phyloP scores from a whole-genome alignment of 2,113 vertebrate genomes.

The Passer montanus region DNA sequence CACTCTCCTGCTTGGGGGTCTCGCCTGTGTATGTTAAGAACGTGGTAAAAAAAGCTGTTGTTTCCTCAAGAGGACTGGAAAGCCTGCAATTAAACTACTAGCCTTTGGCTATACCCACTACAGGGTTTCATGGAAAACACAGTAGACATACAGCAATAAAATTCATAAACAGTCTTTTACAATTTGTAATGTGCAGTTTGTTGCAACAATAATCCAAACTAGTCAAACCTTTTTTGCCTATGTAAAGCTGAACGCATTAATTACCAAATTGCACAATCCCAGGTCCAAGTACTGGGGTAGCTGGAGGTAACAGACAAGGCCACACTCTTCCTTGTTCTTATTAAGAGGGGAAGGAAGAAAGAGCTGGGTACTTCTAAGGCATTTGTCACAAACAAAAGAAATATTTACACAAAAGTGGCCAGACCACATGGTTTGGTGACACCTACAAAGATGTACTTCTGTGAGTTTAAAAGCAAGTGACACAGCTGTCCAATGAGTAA shows the following conservation, averaged over 20 bases:
- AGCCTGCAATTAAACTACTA: neutral
- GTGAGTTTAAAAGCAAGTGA: constrained; percentile 70
- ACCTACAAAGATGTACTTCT: constrained; percentile 71
- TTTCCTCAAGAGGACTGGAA: neutral
- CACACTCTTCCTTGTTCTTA: neutral
- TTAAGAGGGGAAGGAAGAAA: constrained; percentile 3
- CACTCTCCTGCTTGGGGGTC: neutral
- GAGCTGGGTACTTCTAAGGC: constrained; percentile 19
- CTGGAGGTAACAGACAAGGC: neutral
- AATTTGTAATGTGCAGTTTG: neutral
- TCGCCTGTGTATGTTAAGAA: rapidly evolving
- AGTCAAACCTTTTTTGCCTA: neutral
- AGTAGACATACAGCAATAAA: neutral
- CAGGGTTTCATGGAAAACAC: neutral
- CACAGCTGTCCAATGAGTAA: constrained; percentile 75
- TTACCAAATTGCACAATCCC: neutral
- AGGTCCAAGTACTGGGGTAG: neutral
- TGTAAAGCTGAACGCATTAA: neutral
- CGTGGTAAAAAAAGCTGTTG: neutral
- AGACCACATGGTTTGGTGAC: constrained; percentile 77
- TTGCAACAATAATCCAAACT: neutral
- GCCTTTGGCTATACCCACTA: neutral
- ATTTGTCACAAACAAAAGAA: constrained; percentile 72
- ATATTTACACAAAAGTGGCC: constrained; percentile 70
- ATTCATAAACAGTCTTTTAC: neutral